Base-by-base conservation (phyloP, 2,888 invertebrate genomes). In the Hyppa rectilinea region DNA sequence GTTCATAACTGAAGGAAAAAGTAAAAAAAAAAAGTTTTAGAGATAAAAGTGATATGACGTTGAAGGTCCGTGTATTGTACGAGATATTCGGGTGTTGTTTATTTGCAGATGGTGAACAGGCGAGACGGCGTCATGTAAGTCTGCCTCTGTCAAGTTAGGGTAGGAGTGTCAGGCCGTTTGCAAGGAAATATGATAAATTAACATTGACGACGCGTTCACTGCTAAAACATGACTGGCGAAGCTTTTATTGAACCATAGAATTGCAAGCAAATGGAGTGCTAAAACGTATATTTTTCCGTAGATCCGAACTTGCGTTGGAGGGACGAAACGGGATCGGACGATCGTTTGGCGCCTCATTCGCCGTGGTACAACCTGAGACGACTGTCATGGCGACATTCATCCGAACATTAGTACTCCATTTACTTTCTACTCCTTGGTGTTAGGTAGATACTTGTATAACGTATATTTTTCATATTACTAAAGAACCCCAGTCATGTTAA, bases 61-160 rank as follows among this genome's bases (percentile, higher is more conserved):
- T 76, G 78, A 72, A 82, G 82, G 82, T 82, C 79, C 78, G 49
- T 49, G 26, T 71, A 71, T 69, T 80, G 80, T 78, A 80, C 76
- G 72, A 81, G 76, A 76, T 80, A 63, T 83, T 83, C 43, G 76
- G 81, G 83, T 81, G 70, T 83, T 83, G 71, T 81, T 80, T 81
- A 76, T 81, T 81, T 80, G 50, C 81, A 81, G 83, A 80, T 81
- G 83, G 83, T 65, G 83, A 58, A 58, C 47, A 31, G 60, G 65
- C 80, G 70, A 67, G 63, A 47, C 71, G 70, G 83, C 70, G 73
- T 75, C 83, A 81, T 82, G 81, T 81, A 81, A 81, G 81, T 80
- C 67, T 75, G 81, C 65, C 65, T 69, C 67, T 71, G 71, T 67
- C 72, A 62, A 77, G 43, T 64, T 77, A 82, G 83, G 83, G 17